phyloP scores from a whole-genome alignment of 1,140 invertebrate species.

The Hirudo medicinalis region DNA sequence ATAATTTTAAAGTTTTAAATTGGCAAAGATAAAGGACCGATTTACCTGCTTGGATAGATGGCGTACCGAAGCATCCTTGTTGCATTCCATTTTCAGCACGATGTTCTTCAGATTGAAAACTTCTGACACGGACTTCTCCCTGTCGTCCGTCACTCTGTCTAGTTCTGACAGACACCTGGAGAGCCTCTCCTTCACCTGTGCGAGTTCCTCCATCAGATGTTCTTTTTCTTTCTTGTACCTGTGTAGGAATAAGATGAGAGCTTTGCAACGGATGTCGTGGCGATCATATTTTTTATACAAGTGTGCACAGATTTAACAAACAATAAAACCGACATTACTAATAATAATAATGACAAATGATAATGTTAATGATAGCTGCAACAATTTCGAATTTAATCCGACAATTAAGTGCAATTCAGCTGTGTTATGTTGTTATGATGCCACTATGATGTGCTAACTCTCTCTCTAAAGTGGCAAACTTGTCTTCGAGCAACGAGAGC shows the following conservation, averaged over 20 bases:
- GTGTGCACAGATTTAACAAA: no score
- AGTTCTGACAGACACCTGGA: background rate
- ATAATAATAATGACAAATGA: background rate
- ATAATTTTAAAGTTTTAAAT: no score
- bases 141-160: background rate
- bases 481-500: background rate
- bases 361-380: background rate
- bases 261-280: background rate
- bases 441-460: background rate
- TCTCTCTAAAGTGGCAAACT: background rate
- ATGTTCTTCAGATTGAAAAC: background rate
- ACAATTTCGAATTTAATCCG: background rate
- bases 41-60: background rate
- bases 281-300: background rate
- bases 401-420: background rate
- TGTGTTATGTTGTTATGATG: background rate
- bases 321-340: no score
- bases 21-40: no score
- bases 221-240: background rate
- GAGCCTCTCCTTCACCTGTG: slow-evolving; percentile 1
- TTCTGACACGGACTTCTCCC: background rate
- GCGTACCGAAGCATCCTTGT: background rate
- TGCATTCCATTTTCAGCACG: background rate
- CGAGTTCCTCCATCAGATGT: background rate
- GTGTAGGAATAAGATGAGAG: no score